Evolutionary conservation across 2,888 invertebrate species (phyloP), one percentile per base, ranked within the genome.

Genomic region (Lasioglossum villosulum): DNA sequence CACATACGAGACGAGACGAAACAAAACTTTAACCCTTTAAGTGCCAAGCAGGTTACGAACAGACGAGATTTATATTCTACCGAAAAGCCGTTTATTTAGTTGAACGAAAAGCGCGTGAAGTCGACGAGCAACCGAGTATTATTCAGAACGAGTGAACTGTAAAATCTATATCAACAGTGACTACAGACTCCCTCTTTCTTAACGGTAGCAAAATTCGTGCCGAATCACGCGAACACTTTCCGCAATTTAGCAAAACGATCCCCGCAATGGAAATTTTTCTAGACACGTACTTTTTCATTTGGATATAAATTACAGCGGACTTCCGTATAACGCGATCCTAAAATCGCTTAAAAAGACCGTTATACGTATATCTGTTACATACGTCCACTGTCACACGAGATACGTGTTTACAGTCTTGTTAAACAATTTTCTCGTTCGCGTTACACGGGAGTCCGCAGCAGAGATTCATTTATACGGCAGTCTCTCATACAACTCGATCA

Each of bases 21-120:
- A 80, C 77, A 74, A 84, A 86, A 84, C 59, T 71, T 86, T 77
- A 80, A 86, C 74, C 79, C 76, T 77, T 79, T 71, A 74, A 80
- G 85, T 80, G 85, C 80, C 80, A 75, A 59, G 68, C 30, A 70
- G 59, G 71, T 80, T 83, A 63, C 59, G n/a, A n/a, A 16, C 72
- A 39, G 68, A 81, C 66, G 75, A 48, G 30, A 52, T 66, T 59
- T 71, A 78, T 75, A 71, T 84, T 72, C 75, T 19, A 56, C 37
- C 70, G 34, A 48, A 78, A 66, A 75, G 59, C 45, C 75, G 78
- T 42, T 42, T 42, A 14, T 42, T 42, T 4, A 42, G 4, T 42
- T 42, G 0, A 42, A 42, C 42, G 42, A 56, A 39, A 3, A 59
- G 2, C 10, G 27, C 14, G 4, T 27, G 2, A 2, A 4, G 27